A percentile compares a stretch with the other conserved stretches of the same genome.
phyloP scores from a whole-genome alignment of 2,113 vertebrate genomes.

The Xiphias gladius region DNA sequence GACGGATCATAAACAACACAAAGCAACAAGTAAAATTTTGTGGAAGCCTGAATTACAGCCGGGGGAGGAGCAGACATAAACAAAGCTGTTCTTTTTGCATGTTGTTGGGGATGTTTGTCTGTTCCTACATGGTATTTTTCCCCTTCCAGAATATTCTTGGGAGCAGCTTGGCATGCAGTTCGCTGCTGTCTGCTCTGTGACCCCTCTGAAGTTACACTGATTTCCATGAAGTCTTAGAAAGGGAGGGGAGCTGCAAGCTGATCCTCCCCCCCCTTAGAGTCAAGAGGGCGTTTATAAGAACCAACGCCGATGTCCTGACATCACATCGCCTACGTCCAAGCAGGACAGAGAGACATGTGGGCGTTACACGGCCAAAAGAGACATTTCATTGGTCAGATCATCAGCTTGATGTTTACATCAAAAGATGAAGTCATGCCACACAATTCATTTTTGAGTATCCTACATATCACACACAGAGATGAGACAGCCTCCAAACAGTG shows the following conservation, averaged over 20 bases:
- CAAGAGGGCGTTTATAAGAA: slow-evolving; percentile 50
- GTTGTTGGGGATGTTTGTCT: slow-evolving; percentile 50
- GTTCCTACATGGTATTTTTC: slow-evolving; percentile 38
- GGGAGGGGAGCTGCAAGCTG: slow-evolving; percentile 49
- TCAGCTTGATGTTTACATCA: slow-evolving; percentile 10
- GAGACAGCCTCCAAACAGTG: neutral
- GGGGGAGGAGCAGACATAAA: slow-evolving; percentile 44
- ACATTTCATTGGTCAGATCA: slow-evolving; percentile 7
- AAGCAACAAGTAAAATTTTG: slow-evolving; percentile 59
- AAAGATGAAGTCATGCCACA: slow-evolving; percentile 13
- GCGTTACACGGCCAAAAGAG: neutral
- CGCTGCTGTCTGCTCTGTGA: slow-evolving; percentile 52
- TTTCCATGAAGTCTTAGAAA: slow-evolving; percentile 74
- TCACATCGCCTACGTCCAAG: slow-evolving; percentile 8
- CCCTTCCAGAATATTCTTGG: slow-evolving; percentile 54
- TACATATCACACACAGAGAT: neutral
- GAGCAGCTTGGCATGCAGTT: slow-evolving; percentile 14
- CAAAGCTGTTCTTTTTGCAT: slow-evolving; percentile 58
- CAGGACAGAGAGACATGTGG: neutral
- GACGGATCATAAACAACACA: slow-evolving; percentile 58
- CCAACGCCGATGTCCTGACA: slow-evolving; percentile 9
- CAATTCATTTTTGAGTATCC: neutral
- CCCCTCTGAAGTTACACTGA: slow-evolving; percentile 69
- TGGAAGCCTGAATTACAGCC: slow-evolving; percentile 40
- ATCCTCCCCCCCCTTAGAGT: slow-evolving; percentile 22